phyloP scores from a whole-genome alignment of 2,888 invertebrate species.

The Uloborus plumipes region DNA sequence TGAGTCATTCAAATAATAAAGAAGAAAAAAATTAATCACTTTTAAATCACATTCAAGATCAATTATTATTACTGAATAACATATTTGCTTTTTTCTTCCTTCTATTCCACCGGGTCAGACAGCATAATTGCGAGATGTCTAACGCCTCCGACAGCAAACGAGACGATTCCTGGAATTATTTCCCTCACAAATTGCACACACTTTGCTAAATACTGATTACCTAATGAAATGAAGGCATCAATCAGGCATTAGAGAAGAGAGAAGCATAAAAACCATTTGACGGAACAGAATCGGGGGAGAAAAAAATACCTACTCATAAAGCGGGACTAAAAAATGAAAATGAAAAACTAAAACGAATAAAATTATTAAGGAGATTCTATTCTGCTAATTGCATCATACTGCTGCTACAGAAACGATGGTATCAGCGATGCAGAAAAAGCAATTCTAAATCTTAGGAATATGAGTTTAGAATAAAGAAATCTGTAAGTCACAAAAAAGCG shows the following conservation, averaged over 20 bases:
- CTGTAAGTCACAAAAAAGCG: constrained; percentile 4
- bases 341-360: constrained; percentile 11
- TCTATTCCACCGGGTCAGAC: too few relatives aligned
- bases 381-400: constrained; percentile 52
- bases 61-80: too few relatives aligned
- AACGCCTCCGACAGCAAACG: too few relatives aligned
- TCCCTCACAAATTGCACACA: too few relatives aligned
- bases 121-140: too few relatives aligned
- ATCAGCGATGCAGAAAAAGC: constrained; percentile 29
- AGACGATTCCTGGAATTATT: too few relatives aligned
- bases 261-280: constrained; percentile 31
- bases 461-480: constrained; percentile 35
- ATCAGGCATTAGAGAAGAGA: constrained; percentile 33
- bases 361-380: constrained; percentile 49
- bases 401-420: constrained; percentile 22
- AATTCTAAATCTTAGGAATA: constrained; percentile 29
- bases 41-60: too few relatives aligned
- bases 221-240: constrained; percentile 44
- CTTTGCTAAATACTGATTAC: not conserved
- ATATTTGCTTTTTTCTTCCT: too few relatives aligned
- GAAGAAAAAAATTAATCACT: too few relatives aligned
- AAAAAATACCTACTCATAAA: not conserved
- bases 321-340: constrained; percentile 4
- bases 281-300: not conserved
- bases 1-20: too few relatives aligned